Base-by-base conservation (phyloP, 2,888 invertebrate genomes). In the Balanococcus diminutus region DNA sequence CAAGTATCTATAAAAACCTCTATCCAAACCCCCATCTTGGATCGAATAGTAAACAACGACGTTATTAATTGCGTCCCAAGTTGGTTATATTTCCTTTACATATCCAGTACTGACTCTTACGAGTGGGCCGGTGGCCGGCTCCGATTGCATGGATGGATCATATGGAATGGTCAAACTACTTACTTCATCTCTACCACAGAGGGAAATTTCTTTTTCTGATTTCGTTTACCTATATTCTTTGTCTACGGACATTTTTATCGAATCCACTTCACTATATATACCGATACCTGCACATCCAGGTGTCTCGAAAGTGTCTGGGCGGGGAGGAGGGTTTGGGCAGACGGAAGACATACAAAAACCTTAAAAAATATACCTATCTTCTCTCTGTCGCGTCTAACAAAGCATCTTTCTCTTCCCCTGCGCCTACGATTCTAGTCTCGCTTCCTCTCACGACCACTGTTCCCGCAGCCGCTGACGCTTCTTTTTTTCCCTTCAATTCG, bases 271-370 rank as follows among this genome's bases (percentile, higher is more conserved):
- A 22, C 22, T 8, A 56, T 56, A 56, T 51, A 51, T 56, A 56
- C 56, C 22, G 56, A 56, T 56, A 56, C 56, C 19, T 56, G 9
- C 22, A 56, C 56, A 56, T 56, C 56, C 56, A 56, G 56, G 56
- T 56, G 56, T 56, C 56, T 56, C 22, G 56, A 22, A 56, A 56
- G 56, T 22, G 14, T 2, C 8, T n/a, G n/a, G n/a, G 2, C n/a
- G 9, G 39, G 46, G 16, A 4, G 56, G 56, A 42, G 4, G 42
- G 42, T 11, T 5, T 3, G 3, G 42, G 56, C 56, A 56, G 56
- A 56, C 56, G 56, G 56, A 56, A 56, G 56, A 56, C 56, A 56
- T 56, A 56, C 22, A 56, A 56, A 56, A 56, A 56, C 56, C 56
- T 56, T 56, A 56, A 56, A 56, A 56, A 56, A 56, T 56, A 22